Percentiles rank a stretch among this genome's conserved stretches.
These are phyloP conservation scores for Muntiacus muntjak DNA, from an alignment of 2,113 vertebrate species.

Conservation along the genomic window DNA sequence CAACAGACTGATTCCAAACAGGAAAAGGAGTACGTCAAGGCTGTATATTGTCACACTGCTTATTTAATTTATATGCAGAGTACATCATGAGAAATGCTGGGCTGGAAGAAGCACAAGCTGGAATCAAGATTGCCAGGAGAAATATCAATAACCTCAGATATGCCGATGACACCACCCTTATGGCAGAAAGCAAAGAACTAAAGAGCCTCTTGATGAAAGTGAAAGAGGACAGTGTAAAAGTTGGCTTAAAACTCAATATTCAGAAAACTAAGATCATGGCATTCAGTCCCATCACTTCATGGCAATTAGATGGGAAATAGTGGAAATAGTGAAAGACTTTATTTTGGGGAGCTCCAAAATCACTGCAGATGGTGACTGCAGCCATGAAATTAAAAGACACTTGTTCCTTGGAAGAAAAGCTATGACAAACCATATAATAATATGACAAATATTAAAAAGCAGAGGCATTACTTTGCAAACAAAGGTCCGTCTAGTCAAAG, in stretches of 20 bases:
- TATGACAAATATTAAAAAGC: not conserved
- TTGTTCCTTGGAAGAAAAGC: not conserved
- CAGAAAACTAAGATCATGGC: not conserved
- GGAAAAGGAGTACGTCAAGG: not conserved
- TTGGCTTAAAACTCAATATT: not conserved
- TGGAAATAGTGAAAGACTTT: not conserved
- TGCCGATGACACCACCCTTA: not conserved
- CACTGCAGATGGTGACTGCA: not conserved
- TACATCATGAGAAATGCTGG: fast-evolving
- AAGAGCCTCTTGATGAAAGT: not conserved
- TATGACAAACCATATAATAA: not conserved
- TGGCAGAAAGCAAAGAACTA: not conserved
- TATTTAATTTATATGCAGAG: not conserved
- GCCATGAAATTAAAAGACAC: not conserved
- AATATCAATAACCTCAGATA: not conserved
- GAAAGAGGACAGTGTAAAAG: not conserved
- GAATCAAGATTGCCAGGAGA: not conserved
- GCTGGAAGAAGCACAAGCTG: not conserved
- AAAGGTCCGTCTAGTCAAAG: not conserved
- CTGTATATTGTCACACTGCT: not conserved
- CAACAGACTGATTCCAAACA: not conserved
- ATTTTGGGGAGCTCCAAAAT: not conserved
- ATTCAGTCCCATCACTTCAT: not conserved
- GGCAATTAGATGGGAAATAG: not conserved
- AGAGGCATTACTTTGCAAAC: not conserved